Base-by-base conservation (phyloP, 2,888 invertebrate species). In the Eupsilia transversa region DNA sequence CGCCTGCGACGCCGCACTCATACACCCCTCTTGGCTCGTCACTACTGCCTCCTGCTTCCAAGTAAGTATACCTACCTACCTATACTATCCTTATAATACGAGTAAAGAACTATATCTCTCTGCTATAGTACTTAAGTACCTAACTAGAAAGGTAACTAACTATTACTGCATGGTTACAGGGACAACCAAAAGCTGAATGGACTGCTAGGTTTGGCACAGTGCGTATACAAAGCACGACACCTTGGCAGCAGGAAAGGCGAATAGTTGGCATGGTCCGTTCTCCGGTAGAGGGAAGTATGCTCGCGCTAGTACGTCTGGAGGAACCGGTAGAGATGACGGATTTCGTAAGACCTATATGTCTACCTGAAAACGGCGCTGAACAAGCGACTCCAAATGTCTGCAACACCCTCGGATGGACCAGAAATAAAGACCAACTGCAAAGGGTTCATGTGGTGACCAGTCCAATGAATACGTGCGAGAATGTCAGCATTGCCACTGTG, bases 121-220 rank as follows among this genome's bases (percentile, higher is more conserved):
- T 74, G 3, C n/a, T 23, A 57, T 14, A 33, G 7, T 41, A 65
- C 33, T 41, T 52, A 5, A 7, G n/a, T n/a, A 23, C 20, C 20
- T 43, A 23, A 43, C 27, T 23, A n/a, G 33, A 7, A 54, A 79
- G 20, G 6, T 17, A 27, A 30, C 5, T 33, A 73, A 33, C 38
- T 23, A 7, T 38, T 33, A 27, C 38, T 6, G 38, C 54, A 27
- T 57, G 46, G 61, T 86, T 82, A 27, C 93, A 97, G 97, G 98
- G 98, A 4, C 98, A 98, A 95, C 98, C 98, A 33, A 98, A 98
- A 91, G 98, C 98, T 0, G 98, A 98, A 92, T 99, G 99, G 99
- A 97, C 97, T 41, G 98, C 98, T 0, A 97, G 98, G 85, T 97
- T 98, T 76, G 98, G 98, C 2, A 97, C 97, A 10, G 97, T 98